Evolutionary conservation across 2,113 vertebrate species (phyloP).

Genomic region (Morone saxatilis): DNA sequence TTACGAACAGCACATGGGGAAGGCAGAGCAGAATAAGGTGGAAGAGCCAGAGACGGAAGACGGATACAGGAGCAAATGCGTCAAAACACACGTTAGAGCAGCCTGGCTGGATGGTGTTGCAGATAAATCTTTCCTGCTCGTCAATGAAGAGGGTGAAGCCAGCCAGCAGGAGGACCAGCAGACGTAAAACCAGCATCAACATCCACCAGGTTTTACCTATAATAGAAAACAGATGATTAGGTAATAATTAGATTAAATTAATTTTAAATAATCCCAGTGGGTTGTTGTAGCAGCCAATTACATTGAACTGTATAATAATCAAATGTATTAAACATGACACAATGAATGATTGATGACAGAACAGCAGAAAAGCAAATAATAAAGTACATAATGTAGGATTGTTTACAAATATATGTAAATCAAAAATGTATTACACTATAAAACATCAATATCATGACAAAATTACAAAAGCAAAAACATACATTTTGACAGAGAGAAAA

Average conservation of each 20-base stretch:
- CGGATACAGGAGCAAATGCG: conserved; percentile 40
- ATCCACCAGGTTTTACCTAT: conserved; percentile 68
- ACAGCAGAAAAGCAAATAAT: no score
- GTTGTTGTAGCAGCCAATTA: background rate
- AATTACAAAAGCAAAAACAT: background rate
- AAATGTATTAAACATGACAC: no score
- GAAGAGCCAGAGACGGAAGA: conserved; percentile 68
- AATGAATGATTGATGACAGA: no score
- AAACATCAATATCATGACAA: background rate
- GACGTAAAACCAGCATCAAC: conserved; percentile 49
- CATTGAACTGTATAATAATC: no score
- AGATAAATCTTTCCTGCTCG: conserved; percentile 68
- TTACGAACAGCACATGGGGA: conserved; percentile 49
- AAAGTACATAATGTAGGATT: no score
- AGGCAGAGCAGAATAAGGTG: conserved; percentile 62
- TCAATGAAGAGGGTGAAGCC: conserved; percentile 64
- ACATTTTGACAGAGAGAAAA: background rate
- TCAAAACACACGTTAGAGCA: conserved; percentile 65
- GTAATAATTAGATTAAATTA: no score
- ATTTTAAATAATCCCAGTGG: background rate
- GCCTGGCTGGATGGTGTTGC: conserved; percentile 68
- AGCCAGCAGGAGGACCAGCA: conserved; percentile 38
- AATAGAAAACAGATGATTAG: background rate
- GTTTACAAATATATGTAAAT: no score
- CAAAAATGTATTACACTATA: background rate